A percentile compares a stretch with the other conserved stretches of the same genome.
These are phyloP conservation scores for Iselma pallidipennis DNA, from an alignment of 2,888 invertebrate genomes.

Conservation along the genomic window DNA sequence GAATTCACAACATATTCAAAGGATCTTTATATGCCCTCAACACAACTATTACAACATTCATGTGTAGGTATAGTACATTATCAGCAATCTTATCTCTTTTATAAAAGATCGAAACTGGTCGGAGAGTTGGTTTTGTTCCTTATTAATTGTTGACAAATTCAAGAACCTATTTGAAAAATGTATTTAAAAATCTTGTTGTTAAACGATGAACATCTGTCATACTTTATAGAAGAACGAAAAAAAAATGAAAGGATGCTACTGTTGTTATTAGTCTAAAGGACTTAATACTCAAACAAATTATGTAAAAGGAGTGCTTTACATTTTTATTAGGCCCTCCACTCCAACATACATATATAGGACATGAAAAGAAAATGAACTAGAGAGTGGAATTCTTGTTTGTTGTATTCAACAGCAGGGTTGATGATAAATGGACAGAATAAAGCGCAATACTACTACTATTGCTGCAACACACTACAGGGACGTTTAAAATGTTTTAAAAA, in stretches of 20 bases:
- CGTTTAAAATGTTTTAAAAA: slow-evolving; percentile 39
- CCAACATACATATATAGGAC: too few species aligned
- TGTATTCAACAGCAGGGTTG: not conserved
- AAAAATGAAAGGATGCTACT: too few species aligned
- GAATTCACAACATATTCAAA: slow-evolving; percentile 39
- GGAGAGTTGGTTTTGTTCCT: too few species aligned
- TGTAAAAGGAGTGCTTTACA: slow-evolving; percentile 53
- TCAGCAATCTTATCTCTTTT: not conserved
- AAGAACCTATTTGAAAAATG: not conserved
- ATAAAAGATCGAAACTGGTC: not conserved
- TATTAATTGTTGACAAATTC: not conserved
- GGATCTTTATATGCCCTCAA: slow-evolving; percentile 28
- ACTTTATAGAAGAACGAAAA: too few species aligned
- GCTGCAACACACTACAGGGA: slow-evolving; percentile 15
- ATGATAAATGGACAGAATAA: slow-evolving; percentile 51
- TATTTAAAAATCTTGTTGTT: not conserved
- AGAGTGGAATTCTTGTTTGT: slow-evolving; percentile 43
- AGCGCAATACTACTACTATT: slow-evolving; percentile 39
- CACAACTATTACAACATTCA: not conserved
- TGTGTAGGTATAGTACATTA: too few species aligned
- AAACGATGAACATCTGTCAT: not conserved
- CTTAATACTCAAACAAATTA: slow-evolving; percentile 52
- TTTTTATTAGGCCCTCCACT: slow-evolving; percentile 48
- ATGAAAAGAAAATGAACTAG: slow-evolving; percentile 45
- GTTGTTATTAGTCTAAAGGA: too few species aligned